phyloP scores from a whole-genome alignment of 2,888 invertebrate species.

The Eristalinus aeneus region DNA sequence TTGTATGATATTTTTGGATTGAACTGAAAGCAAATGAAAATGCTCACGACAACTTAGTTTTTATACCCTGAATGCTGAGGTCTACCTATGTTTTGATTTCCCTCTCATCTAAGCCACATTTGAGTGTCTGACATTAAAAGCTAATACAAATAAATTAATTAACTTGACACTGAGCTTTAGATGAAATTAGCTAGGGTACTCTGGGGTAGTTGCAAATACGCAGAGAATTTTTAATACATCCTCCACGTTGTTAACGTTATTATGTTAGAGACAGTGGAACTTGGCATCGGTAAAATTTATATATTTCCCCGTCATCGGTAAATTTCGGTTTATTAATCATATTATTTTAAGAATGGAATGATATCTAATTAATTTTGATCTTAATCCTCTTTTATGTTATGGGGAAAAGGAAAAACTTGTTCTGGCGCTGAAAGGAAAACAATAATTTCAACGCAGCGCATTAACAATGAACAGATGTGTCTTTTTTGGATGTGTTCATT shows the following conservation, averaged over 20 bases:
- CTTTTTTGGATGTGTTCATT: conserved; percentile 12
- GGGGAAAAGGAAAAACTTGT: conserved; percentile 44
- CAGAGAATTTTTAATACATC: conserved; percentile 49
- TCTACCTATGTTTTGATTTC: conserved; percentile 44
- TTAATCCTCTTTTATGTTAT: conserved; percentile 64
- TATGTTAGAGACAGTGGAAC: conserved; percentile 1
- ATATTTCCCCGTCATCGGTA: conserved; percentile 50
- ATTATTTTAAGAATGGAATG: conserved; percentile 69
- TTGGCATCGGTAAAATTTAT: conserved; percentile 47
- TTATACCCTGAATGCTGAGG: conserved; percentile 30
- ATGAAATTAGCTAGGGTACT: conserved; percentile 23
- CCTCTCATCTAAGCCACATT: conserved; percentile 13
- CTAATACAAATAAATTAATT: conserved; percentile 64
- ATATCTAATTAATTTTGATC: conserved; percentile 68
- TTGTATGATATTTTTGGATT: conserved; percentile 64
- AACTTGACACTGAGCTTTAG: conserved; percentile 55
- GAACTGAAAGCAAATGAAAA: conserved; percentile 33
- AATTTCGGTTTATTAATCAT: conserved; percentile 58
- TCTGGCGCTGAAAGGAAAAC: conserved; percentile 32
- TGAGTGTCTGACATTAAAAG: conserved; percentile 20
- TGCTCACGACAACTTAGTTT: conserved; percentile 1
- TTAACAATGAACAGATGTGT: conserved; percentile 46
- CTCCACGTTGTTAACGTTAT: conserved; percentile 3
- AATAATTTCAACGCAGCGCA: conserved; percentile 40
- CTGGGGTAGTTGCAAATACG: not conserved